These are phyloP conservation scores for Rhineura floridana DNA, from an alignment of 2,113 vertebrate species.

Conservation along the genomic window DNA sequence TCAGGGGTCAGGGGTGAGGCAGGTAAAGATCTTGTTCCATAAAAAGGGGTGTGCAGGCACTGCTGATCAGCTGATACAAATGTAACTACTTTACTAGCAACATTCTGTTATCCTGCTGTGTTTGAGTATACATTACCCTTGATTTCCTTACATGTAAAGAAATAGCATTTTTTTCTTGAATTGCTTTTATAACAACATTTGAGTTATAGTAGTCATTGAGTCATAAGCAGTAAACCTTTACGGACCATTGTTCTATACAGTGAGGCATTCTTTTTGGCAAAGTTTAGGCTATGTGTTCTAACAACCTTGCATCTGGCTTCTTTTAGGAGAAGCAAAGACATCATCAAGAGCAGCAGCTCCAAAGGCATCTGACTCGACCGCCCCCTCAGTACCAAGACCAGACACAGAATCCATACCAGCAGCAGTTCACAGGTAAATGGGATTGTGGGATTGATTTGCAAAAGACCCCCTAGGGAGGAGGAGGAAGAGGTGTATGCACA, in stretches of 20 bases:
- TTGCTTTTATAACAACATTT: neutral
- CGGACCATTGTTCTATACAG: neutral
- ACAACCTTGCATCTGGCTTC: constrained; percentile 6
- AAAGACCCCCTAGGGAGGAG: rapidly evolving
- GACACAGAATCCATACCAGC: constrained; percentile 86
- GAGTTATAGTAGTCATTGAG: neutral
- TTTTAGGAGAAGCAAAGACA: constrained; percentile 91
- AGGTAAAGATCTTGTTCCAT: no score
- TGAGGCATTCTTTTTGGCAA: neutral
- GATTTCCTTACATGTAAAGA: neutral
- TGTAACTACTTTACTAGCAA: neutral
- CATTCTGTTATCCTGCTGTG: neutral
- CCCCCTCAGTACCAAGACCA: constrained; percentile 98
- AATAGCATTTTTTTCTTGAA: neutral
- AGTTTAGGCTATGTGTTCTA: neutral
- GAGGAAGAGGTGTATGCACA: neutral
- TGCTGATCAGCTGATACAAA: no score
- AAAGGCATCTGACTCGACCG: constrained; percentile 91
- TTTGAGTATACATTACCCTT: neutral
- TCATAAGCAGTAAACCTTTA: neutral
- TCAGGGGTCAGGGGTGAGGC: no score
- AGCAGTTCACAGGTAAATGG: constrained; percentile 87
- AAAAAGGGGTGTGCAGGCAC: no score
- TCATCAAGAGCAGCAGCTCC: constrained; percentile 90
- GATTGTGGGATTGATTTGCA: neutral